Evolutionary conservation across 2,797 vertebrate species (phyloP), one percentile per base, ranked within the genome.

Genomic region (Argyrosomus regius): DNA sequence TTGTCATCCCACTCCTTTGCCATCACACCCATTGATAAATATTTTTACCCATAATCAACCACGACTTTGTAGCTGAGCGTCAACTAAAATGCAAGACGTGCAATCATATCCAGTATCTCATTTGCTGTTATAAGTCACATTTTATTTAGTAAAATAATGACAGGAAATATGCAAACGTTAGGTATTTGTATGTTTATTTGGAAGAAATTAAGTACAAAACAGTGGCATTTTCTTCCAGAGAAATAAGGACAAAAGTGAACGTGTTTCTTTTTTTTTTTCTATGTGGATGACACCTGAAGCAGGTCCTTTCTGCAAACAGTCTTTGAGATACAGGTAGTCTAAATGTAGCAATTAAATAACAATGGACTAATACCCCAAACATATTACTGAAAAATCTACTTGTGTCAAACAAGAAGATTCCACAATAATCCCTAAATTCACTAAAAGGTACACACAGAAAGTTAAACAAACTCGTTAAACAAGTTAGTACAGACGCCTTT

Each of bases 381-480:
- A 89, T 84, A 87, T 83, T 65, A 89, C 56, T 91, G 78, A 89
- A 79, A 87, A 83, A 83, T 77, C 87, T 83, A 91, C 97, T 96
- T 95, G 97, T 97, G 95, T 95, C 97, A 97, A 97, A 97, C 96
- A 96, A 96, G 96, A 87, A 92, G 94, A 94, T 74, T 86, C 85
- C 77, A 88, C 90, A 91, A 94, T 86, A 95, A 93, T 94, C 95
- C 96, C 95, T 92, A 88, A 92, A 92, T 70, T 85, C 87, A 94
- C 92, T 91, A 39, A 39, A 90, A 90, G 91, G 93, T 83, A 94
- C 81, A 94, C 84, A 95, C 82, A 92, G 88, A 88, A 90, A 89
- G 91, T 92, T 94, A 91, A 88, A 92, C 91, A 93, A 71, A 82
- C 67, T 72, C 87, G 91, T 95, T 94, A 93, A 95, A 95, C 93